These are phyloP conservation scores for Alcedo quadribrachys DNA, from an alignment of 2,797 vertebrate species.

Conservation along the genomic window DNA sequence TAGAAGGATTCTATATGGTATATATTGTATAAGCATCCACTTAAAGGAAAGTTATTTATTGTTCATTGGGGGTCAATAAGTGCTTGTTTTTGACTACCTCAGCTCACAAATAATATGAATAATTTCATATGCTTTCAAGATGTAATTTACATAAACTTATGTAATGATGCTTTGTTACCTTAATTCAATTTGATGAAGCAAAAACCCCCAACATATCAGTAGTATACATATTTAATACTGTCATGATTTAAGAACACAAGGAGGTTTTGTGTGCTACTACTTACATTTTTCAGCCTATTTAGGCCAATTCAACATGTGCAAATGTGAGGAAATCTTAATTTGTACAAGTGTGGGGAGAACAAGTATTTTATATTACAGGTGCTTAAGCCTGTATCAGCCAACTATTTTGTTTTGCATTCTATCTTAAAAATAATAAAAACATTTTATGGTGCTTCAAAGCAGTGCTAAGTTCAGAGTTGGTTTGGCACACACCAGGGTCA, in stretches of 20 bases:
- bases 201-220: background rate
- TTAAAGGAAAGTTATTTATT: constrained; percentile 5
- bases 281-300: background rate
- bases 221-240: background rate
- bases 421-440: background rate
- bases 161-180: background rate
- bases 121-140: background rate
- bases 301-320: background rate
- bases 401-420: background rate
- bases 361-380: background rate
- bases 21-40: background rate
- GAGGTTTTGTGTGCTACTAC: background rate
- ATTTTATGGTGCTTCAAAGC: constrained; percentile 78
- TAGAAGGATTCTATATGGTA: background rate
- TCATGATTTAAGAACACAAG: background rate
- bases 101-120: background rate
- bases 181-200: background rate
- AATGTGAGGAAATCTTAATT: background rate
- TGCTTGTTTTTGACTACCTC: constrained; percentile 7
- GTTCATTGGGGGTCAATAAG: background rate
- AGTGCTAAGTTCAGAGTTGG: constrained; percentile 79
- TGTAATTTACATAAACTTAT: background rate
- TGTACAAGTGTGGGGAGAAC: background rate
- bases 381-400: background rate
- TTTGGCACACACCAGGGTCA: constrained; percentile 72